Conservation (phyloP, 2,113 vertebrate genomes). For the Notothenia rossii region DNA sequence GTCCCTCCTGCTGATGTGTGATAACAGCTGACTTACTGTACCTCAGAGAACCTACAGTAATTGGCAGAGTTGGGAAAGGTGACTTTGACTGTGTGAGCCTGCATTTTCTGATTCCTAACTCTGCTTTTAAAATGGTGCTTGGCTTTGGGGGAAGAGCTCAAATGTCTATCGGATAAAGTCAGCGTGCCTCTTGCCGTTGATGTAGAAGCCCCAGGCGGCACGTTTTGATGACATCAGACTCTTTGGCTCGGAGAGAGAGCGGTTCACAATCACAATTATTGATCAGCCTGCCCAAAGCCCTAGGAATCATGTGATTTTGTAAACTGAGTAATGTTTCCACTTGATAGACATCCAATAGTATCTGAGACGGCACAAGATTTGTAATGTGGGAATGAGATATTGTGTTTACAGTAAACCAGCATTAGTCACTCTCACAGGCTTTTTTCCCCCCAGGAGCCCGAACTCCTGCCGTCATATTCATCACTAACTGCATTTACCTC, state of each 20-base stretch:
- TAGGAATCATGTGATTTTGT: slow-evolving; percentile 56
- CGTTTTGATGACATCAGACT: slow-evolving; percentile 55
- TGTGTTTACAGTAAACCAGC: slow-evolving; percentile 59
- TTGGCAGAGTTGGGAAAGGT: slow-evolving; percentile 67
- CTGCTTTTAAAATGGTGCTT: slow-evolving; percentile 47
- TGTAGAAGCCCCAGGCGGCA: slow-evolving; percentile 29
- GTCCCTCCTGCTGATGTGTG: slow-evolving; percentile 60
- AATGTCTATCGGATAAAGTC: slow-evolving; percentile 53
- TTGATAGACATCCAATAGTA: slow-evolving; percentile 37
- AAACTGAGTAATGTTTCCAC: slow-evolving; percentile 62
- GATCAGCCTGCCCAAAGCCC: slow-evolving; percentile 45
- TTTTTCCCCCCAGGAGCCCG: background rate
- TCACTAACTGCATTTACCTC: slow-evolving; percentile 40
- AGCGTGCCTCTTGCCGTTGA: background rate
- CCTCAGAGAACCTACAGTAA: slow-evolving; percentile 63
- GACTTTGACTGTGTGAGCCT: slow-evolving; percentile 64
- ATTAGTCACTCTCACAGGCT: slow-evolving; percentile 32
- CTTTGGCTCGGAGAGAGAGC: slow-evolving; percentile 38
- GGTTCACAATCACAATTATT: slow-evolving; percentile 58
- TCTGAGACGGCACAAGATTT: slow-evolving; percentile 26
- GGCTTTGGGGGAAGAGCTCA: slow-evolving; percentile 32
- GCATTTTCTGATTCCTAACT: slow-evolving; percentile 48
- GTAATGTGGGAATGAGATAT: slow-evolving; percentile 38
- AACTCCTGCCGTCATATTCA: slow-evolving; percentile 40
- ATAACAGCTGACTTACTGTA: slow-evolving; percentile 49